Evolutionary conservation across 2,797 vertebrate species (phyloP), one percentile per base, ranked within the genome.

Genomic region (Coendou prehensilis): DNA sequence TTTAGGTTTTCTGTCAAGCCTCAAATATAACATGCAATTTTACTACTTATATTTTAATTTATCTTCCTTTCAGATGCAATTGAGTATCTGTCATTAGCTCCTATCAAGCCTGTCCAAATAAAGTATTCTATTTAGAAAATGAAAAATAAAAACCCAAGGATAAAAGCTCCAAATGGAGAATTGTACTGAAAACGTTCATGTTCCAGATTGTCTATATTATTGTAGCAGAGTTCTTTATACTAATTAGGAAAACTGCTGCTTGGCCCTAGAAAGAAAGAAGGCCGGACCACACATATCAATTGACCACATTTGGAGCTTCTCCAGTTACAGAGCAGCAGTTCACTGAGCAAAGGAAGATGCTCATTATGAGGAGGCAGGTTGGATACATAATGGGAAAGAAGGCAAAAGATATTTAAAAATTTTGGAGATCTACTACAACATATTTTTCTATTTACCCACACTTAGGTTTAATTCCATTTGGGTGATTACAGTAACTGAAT

Each of bases 111-210:
- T 86, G 28, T 75, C 67, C 81, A 93, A 97, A 92, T 91, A 96
- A 96, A 97, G 87, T 86, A 41, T 76, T 96, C 69, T 84, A 14
- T 75, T 97, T 89, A 95, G 92, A 97, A 97, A 96, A 89, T 59
- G 71, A 86, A 87, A 87, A 95, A 50, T 50, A 69, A 28, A 14
- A 67, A 64, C 45, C 73, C 41, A 73, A 73, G 37, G 5, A 47
- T 56, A 59, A 33, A 47, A 41, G 9, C 56, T 71, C 20, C 11
- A 71, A 79, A 52, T 30, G 11, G 41, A 82, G 15, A 87, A 56
- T 0, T 9, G 10, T n/a, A 61, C 37, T 41, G 23, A 89, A 87
- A 78, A 1, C 2, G 10, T 17, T 52, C 10, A 13, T 45, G 37
- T 76, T 69, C n/a, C 28, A 50, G n/a, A 73, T 37, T 23, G n/a